These are phyloP conservation scores for Drosophila ochracea DNA, from an alignment of 2,888 invertebrate genomes.

Conservation along the genomic window DNA sequence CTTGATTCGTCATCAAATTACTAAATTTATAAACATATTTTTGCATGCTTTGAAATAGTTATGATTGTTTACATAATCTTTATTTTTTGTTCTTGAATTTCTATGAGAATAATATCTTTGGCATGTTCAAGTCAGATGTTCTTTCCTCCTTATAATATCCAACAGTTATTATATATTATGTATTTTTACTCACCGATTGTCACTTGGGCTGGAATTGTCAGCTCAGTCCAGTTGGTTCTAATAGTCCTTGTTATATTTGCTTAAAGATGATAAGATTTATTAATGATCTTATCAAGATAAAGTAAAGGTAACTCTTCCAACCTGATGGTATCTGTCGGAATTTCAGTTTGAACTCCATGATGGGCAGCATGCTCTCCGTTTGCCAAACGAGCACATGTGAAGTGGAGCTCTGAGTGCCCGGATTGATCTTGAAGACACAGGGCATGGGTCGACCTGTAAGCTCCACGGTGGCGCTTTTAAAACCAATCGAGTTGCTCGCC, in stretches of 20 bases:
- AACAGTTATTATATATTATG: background rate
- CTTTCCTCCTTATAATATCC: background rate
- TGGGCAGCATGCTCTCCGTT: conserved; percentile 92
- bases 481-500: conserved; percentile 91
- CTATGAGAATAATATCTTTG: background rate
- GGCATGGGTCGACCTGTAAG: conserved; percentile 87
- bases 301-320: conserved; percentile 29
- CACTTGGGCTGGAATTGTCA: conserved; percentile 83
- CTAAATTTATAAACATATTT: background rate
- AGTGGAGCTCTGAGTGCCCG: conserved; percentile 83
- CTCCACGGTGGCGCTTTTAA: conserved; percentile 89
- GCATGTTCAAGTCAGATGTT: background rate
- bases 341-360: conserved; percentile 89
- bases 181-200: conserved; percentile 77
- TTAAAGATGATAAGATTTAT: background rate
- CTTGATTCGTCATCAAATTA: too few relatives aligned
- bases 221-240: conserved; percentile 81
- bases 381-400: conserved; percentile 93
- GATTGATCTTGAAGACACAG: conserved; percentile 84
- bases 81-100: background rate
- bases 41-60: background rate
- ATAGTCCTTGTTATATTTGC: conserved; percentile 52
- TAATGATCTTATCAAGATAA: background rate
- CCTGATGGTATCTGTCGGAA: conserved; percentile 84
- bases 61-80: background rate